Evolutionary conservation across 2,888 invertebrate genomes (phyloP).

Genomic region (Leptinotarsa haldemani): DNA sequence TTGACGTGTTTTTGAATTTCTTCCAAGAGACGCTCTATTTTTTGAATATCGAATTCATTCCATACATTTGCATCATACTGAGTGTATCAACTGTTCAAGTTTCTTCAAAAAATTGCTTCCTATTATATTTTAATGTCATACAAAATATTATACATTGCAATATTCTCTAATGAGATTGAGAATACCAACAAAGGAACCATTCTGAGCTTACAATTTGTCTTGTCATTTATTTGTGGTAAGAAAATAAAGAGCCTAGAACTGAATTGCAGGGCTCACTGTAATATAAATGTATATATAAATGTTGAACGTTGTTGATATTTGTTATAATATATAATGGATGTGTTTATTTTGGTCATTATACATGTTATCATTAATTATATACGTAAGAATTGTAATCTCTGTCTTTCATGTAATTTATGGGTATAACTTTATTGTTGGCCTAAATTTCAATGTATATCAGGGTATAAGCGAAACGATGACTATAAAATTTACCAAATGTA

Average conservation of each 20-base stretch:
- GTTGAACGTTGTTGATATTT: slow-evolving; percentile 25
- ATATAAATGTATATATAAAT: slow-evolving; percentile 14
- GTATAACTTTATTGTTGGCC: slow-evolving; percentile 25
- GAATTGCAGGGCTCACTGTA: slow-evolving; percentile 27
- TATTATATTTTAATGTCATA: too few species aligned
- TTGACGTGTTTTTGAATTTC: too few species aligned
- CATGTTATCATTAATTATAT: neutral
- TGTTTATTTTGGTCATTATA: slow-evolving; percentile 10
- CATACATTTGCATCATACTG: too few species aligned
- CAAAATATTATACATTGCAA: too few species aligned
- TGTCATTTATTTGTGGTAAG: slow-evolving; percentile 9
- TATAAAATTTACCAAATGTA: slow-evolving; percentile 14
- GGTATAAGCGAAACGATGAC: slow-evolving; percentile 23
- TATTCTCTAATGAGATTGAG: neutral
- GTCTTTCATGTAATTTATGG: neutral
- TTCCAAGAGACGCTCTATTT: too few species aligned
- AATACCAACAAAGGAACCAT: neutral
- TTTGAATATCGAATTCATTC: too few species aligned
- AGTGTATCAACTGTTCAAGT: too few species aligned
- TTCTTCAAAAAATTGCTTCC: too few species aligned
- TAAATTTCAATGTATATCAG: slow-evolving; percentile 27
- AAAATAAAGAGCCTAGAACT: slow-evolving; percentile 30
- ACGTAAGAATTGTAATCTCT: neutral
- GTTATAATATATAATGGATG: slow-evolving; percentile 17
- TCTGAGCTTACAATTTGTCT: neutral